Base-by-base conservation (phyloP, 2,113 vertebrate genomes). In the Rhinopomastus cyanomelas region DNA sequence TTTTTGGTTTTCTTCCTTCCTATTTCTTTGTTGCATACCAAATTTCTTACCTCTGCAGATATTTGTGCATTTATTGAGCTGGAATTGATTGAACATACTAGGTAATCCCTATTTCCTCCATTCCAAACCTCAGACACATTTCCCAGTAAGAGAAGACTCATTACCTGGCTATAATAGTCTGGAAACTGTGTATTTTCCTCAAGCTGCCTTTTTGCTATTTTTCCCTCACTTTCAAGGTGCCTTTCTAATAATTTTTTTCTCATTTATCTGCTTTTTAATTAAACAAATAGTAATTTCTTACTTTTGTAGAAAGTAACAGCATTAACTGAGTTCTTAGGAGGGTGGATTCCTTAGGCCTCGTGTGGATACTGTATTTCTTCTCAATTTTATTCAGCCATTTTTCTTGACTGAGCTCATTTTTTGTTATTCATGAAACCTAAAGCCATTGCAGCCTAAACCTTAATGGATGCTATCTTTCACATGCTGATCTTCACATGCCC, bases 391-490 rank as follows among this genome's bases (percentile, higher is more conserved):
- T 93, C 62, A 92, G 55, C 17, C 16, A 46, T 17, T 90, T 88
- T 68, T 90, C 87, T 82, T 90, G 81, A 72, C 67, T 49, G 87
- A 84, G 36, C 59, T 93, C 57, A 42, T 95, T 75, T 92, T 94
- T 92, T 94, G 87, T 92, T 95, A 93, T 93, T 93, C 87, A 88
- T 94, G 92, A 79, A 87, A 81, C 66, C 51, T 90, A 64, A 93
- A 94, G 92, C 61, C 78, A 46, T 81, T 86, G 90, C 84, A 93
- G 82, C 72, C 89, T 80, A 85, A 95, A 80, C 64, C 51, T 90
- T 92, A 94, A 94, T 85, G 64, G 87, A 72, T 80, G 37, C 81
- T 77, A 90, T 92, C 92, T 82, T 95, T 94, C 91, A 92, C 59
- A 17, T 59, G 59, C 78, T 94, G 85, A 82, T 94, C 87, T 96